Evolutionary conservation across 2,888 invertebrate genomes (phyloP), one percentile per base, ranked within the genome.

Genomic region (Gnatocerus cornutus): DNA sequence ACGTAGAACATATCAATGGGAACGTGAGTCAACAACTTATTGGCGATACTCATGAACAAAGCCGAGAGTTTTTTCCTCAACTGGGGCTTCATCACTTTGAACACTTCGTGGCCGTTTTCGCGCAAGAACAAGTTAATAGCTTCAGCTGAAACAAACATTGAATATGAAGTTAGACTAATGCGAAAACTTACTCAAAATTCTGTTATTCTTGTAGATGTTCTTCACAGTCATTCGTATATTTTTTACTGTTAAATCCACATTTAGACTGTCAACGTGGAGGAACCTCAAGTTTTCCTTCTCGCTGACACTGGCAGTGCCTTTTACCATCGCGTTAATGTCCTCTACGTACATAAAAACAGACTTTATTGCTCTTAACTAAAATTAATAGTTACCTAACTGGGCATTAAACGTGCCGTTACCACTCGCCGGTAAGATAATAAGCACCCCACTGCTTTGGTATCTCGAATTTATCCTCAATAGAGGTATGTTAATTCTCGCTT

Each of bases 371-470:
- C 2, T 12, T 41, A 13, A 41, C 12, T 41, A n/a, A 12, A 6
- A 3, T 52, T 4, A n/a, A 10, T 79, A 21, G 21, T 79, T 83
- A 88, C 89, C 88, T 77, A 92, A 89, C 55, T 86, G 84, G 43
- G 90, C 91, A 78, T 89, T 88, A 78, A 92, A 92, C 6, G 90
- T 90, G 27, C 92, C 92, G 71, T 90, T 90, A 64, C 92, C 92
- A 72, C 90, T 90, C 0, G 92, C 92, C 6, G 92, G 92, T 48
- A 92, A 86, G 70, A 92, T 91, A 69, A 92, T 87, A 45, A 92
- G 82, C 2, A 92, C 88, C 0, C 92, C 92, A 61, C 90, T 89
- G 77, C 92, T 92, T 9, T 88, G 88, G 80, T 92, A 92, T 76
- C 88, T 87, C 3, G 92, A 88, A 77, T 89, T 88, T 74, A 92